phyloP scores from a whole-genome alignment of 2,113 vertebrate species.

The Periophthalmus modestus region DNA sequence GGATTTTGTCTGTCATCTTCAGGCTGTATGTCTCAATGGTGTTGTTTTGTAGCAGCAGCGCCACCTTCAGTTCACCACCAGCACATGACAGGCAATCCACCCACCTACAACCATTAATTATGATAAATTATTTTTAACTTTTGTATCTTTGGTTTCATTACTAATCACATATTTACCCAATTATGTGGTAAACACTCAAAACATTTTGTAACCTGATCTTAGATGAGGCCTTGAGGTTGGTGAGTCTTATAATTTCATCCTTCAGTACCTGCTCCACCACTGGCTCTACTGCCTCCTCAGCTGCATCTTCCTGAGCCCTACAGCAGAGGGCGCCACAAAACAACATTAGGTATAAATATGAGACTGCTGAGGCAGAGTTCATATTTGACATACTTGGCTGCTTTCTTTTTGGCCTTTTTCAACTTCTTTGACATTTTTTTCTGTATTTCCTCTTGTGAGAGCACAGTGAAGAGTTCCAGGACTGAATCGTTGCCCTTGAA shows the following conservation, averaged over 20 bases:
- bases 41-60: constrained; percentile 92
- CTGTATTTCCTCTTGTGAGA: constrained; percentile 84
- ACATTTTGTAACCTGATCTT: constrained; percentile 89
- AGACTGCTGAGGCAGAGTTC: neutral
- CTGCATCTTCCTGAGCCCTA: constrained; percentile 74
- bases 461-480: constrained; percentile 88
- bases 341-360: neutral
- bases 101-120: constrained; percentile 75
- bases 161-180: neutral
- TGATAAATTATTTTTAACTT: neutral
- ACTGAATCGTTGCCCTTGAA: constrained; percentile 83
- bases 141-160: neutral
- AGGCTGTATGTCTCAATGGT: constrained; percentile 84
- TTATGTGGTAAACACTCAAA: neutral
- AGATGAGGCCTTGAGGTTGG: constrained; percentile 85
- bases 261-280: constrained; percentile 67
- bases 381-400: constrained; percentile 53
- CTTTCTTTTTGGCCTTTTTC: constrained; percentile 91
- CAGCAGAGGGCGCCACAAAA: constrained; percentile 25
- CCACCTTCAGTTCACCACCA: constrained; percentile 87
- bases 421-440: constrained; percentile 87
- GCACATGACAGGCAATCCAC: constrained; percentile 82
- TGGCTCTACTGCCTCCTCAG: constrained; percentile 52
- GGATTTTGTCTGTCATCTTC: constrained; percentile 58
- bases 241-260: constrained; percentile 86